Base-by-base conservation (phyloP, 2,113 vertebrate species). In the Gadus macrocephalus region DNA sequence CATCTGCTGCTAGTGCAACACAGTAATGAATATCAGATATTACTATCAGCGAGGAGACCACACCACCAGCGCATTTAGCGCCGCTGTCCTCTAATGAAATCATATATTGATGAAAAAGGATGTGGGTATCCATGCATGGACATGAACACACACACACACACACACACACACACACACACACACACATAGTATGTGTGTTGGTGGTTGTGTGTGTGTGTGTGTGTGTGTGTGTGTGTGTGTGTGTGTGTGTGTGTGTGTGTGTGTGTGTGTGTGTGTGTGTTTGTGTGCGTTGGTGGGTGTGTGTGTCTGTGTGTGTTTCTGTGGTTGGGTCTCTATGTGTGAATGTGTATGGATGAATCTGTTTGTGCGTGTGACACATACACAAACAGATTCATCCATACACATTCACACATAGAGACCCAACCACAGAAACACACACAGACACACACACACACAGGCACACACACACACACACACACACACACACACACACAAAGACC, bases 91-190 rank as follows among this genome's bases (percentile, higher is more conserved):
- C 42, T 49, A 9, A 49, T 49, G 42, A 49, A 49, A 49, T 16
- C 55, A 58, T 16, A 58, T 58, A 64, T 53, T 67, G 69, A 70
- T 71, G 64, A 70, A 81, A 76, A 67, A 49, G 70, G 22, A 66
- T 19, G 64, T 75, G 58, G 9, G 49, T 7, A 42, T 19, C 4
- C 20, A 35, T 42, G 22, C 19, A 53, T 64, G n/a, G 31, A 14
- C 15, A 35, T 59, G n/a, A 28, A 74, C 27, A 56, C 64, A 15
- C 61, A 42, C 8, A 55, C 9, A 16, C 35, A 62, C 35, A 64
- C 28, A 69, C 68, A 61, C 8, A 58, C 15, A 27, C n/a, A 25
- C 61, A 62, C 61, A 27, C 61, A 62, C 73, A 9, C n/a, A 11
- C 14, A n/a, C 19, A 14, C n/a, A 35, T 20, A 20, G 20, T 20